These are phyloP conservation scores for Plectus sambesii DNA, from an alignment of 1,140 invertebrate genomes.

Conservation along the genomic window DNA sequence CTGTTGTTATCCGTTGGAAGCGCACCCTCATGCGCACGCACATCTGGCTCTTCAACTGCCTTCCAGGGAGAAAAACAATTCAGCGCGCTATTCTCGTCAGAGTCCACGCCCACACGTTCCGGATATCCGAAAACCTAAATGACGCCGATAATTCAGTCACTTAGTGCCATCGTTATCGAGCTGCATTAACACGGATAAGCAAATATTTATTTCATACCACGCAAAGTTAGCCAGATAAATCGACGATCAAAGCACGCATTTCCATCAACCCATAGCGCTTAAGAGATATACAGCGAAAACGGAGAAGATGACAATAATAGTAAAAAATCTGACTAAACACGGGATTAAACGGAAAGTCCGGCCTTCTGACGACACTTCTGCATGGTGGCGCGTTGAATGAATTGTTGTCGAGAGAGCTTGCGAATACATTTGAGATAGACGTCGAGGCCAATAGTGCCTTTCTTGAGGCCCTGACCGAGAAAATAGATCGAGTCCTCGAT, in stretches of 20 bases:
- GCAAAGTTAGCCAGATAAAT: constrained; percentile 1
- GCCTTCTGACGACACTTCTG: constrained; percentile 91
- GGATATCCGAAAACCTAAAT: no score
- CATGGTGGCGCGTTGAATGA: constrained; percentile 84
- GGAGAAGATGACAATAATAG: constrained; percentile 5
- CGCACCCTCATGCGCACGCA: no score
- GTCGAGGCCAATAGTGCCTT: constrained; percentile 83
- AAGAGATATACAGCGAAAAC: background rate
- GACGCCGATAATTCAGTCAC: no score
- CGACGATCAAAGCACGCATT: background rate
- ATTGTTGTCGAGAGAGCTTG: constrained; percentile 82
- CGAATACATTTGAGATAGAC: constrained; percentile 92
- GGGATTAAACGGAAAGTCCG: constrained; percentile 57
- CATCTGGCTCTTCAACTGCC: no score
- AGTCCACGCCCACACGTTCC: no score
- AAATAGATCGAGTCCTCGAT: constrained; percentile 97
- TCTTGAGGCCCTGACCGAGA: constrained; percentile 83
- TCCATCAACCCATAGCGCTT: background rate
- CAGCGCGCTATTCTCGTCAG: no score
- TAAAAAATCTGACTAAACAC: constrained; percentile 3
- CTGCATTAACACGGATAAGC: constrained; percentile 5
- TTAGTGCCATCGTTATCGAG: no score
- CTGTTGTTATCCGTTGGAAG: no score
- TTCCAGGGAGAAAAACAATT: no score
- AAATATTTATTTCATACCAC: background rate